Base-by-base conservation (phyloP, 2,888 invertebrate genomes). In the Luffia ferchaultella region DNA sequence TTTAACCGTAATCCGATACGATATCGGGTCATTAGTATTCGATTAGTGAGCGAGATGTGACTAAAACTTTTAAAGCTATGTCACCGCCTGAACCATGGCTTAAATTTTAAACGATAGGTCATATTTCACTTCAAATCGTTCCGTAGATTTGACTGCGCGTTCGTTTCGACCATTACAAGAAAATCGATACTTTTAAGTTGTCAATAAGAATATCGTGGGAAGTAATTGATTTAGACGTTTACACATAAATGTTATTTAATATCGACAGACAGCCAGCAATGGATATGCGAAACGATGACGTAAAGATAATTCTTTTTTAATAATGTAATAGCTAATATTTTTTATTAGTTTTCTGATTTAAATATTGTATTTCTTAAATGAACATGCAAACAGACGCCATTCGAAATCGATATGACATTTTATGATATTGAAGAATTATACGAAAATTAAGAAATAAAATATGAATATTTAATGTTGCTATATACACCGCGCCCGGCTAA, bases 21-120 rank as follows among this genome's bases (percentile, higher is more conserved):
- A 45, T 53, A n/a, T n/a, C n/a, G n/a, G n/a, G 48, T 66, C 67
- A 74, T 75, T 72, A 74, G 70, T 65, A 65, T 70, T 66, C 68
- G 65, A 73, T 76, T 73, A 73, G 74, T 72, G 70, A 76, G 65
- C 60, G 67, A 77, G 68, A 72, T 63, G 62, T 63, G 62, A 66
- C 62, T 62, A 60, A 65, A 67, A 63, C 65, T 67, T 59, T 42
- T 30, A 12, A 30, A 30, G 30, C 30, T 7, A 12, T 12, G 5
- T 3, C 30, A 30, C 30, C 12, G 30, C 30, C 30, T 3, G 30
- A 30, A 3, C 12, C 5, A 7, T 30, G 3, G 30, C 30, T 12
- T 12, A 7, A 30, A 30, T 64, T 67, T 59, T 53, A 53, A 46
- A 62, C 64, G 63, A 67, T 63, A 66, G 58, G 58, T 58, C 60